phyloP scores from a whole-genome alignment of 2,888 invertebrate genomes.

The Nebria brevicollis region DNA sequence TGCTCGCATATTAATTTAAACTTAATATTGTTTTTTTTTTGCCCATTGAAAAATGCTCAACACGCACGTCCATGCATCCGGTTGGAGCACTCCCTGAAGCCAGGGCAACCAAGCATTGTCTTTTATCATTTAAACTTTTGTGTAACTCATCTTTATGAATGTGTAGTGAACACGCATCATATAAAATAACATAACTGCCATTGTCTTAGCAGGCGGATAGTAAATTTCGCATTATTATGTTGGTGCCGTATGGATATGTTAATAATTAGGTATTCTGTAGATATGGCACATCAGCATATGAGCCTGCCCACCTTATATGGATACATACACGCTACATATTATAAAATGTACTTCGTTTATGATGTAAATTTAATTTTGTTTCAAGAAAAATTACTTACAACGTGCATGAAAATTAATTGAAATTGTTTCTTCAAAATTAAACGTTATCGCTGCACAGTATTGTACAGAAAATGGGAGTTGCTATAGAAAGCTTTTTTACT shows the following conservation, averaged over 20 bases:
- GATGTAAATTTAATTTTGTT: constrained; percentile 35
- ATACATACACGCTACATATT: constrained; percentile 4
- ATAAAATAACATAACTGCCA: constrained; percentile 18
- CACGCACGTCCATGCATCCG: constrained; percentile 20
- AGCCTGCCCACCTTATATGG: constrained; percentile 7
- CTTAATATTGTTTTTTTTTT: neutral
- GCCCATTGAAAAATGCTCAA: neutral
- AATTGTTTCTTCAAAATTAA: constrained; percentile 7
- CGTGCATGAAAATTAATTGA: constrained; percentile 45
- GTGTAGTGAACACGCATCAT: constrained; percentile 32
- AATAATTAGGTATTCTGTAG: constrained; percentile 35
- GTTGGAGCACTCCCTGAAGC: constrained; percentile 24
- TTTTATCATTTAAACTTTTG: constrained; percentile 44
- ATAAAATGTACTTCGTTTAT: neutral
- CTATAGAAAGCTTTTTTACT: too few relatives aligned
- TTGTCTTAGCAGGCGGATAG: constrained; percentile 11
- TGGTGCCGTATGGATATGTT: constrained; percentile 33
- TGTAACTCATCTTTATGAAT: constrained; percentile 43
- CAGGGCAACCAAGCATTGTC: constrained; percentile 32
- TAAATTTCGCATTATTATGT: constrained; percentile 27
- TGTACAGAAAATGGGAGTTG: constrained; percentile 32
- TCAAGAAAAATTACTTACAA: constrained; percentile 38
- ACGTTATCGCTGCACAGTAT: too few relatives aligned
- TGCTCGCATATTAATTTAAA: neutral
- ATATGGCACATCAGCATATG: constrained; percentile 24